Base-by-base conservation (phyloP, 2,888 invertebrate genomes). In the Chironomus riparius region DNA sequence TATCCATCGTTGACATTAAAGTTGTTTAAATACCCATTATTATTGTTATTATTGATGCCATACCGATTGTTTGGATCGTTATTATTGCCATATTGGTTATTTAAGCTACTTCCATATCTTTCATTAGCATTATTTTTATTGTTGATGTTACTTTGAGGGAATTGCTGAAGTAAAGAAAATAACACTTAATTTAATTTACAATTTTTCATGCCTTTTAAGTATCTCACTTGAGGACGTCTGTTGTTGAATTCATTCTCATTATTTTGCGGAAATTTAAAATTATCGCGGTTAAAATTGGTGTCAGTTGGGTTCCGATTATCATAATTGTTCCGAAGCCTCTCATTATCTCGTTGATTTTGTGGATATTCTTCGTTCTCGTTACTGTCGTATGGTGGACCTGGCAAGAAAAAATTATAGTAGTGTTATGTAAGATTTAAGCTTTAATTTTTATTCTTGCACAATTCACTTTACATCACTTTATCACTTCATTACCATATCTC, bases 11-110 rank as follows among this genome's bases (percentile, higher is more conserved):
- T 87, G 0, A 87, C 87, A 78, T 87, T 87, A 56, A 76, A 78
- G 73, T 86, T 85, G 21, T 83, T 81, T 76, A 85, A 82, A 76
- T 85, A 86, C 77, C 86, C 86, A 0, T 85, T 85, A 78, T 86
- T 68, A 38, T 71, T 61, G 47, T 73, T 70, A 6, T 50, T 48
- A 70, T 78, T 24, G 3, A 61, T 15, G 4, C 79, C 73, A 22
- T 80, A 79, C 1, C 78, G 80, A 76, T 81, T 81, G 76, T 82
- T 38, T 10, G 38, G 38, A 56, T 56, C 18, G 15, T 13, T 13
- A 50, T 50, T 50, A n/a, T 50, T 50, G n/a, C 50, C 50, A 50
- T 56, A 56, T 76, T 77, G 80, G 21, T 76, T 50, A 68, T 74
- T 76, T 68, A 72, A 65, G 70, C 76, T 77, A 69, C 7, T 78